These are phyloP conservation scores for Pungitius pungitius DNA, from an alignment of 2,113 vertebrate genomes.

Conservation along the genomic window DNA sequence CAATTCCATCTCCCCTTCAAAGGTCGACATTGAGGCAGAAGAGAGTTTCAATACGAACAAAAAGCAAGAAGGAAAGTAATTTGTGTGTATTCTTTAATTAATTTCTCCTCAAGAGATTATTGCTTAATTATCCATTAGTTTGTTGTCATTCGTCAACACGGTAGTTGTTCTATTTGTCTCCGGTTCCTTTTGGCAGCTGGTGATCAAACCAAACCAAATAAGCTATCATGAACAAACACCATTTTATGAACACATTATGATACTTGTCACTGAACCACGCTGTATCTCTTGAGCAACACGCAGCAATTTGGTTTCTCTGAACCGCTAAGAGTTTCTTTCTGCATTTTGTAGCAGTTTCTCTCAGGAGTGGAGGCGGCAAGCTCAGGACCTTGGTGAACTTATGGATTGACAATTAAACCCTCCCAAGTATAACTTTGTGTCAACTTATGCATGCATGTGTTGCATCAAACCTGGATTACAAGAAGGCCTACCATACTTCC, in stretches of 20 bases:
- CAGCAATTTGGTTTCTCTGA: no score
- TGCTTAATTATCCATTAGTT: background rate
- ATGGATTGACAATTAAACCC: background rate
- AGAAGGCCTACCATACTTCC: background rate
- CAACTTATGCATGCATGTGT: background rate
- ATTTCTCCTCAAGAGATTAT: background rate
- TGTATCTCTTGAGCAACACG: no score
- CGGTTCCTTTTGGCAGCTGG: background rate
- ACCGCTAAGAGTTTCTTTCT: no score
- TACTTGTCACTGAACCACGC: background rate
- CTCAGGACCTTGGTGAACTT: background rate
- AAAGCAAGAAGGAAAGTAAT: background rate
- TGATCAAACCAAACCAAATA: background rate
- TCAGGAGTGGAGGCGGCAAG: background rate
- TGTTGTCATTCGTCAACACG: background rate
- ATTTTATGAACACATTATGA: no score
- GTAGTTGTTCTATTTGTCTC: background rate
- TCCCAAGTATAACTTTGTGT: background rate
- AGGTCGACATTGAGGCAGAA: background rate
- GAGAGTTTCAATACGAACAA: background rate
- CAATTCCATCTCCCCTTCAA: background rate
- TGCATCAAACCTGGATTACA: background rate
- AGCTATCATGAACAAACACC: background rate
- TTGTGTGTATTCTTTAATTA: background rate
- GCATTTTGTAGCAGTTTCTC: no score